Evolutionary conservation across 2,113 vertebrate genomes (phyloP), one percentile per base, ranked within the genome.

Genomic region (Phyllostomus discolor): DNA sequence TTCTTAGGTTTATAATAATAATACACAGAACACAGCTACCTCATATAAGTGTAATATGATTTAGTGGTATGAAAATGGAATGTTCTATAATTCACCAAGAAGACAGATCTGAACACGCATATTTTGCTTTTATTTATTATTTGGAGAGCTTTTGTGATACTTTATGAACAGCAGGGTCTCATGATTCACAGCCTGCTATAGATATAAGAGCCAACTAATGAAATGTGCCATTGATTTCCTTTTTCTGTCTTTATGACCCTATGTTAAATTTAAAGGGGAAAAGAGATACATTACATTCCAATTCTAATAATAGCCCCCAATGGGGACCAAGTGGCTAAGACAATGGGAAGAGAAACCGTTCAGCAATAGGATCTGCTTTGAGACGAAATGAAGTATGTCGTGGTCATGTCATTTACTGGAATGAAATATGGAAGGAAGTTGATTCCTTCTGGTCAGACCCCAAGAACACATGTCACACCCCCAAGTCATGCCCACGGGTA

Each of bases 181-280:
- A 3, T 91, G 80, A 93, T 88, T 84, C 95, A 89, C 22, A 33
- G 52, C 33, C n/a, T 87, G 50, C 72, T 72, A 4, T 62, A 57
- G 66, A 19, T 50, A 24, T 31, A n/a, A 86, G 73, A 88, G 80
- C 46, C 73, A 81, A 52, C 73, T 93, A 96, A 96, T 90, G 69
- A 98, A 96, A 96, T 88, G 70, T 96, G n/a, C 70, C 73, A 96
- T 91, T 88, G 88, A 89, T 95, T 97, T 97, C 79, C 57, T 82
- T 93, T 88, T 96, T 83, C 91, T 80, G 46, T 83, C 73, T 88
- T 89, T 91, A 81, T 80, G 85, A 94, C 93, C 84, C 59, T 96
- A 70, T 88, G 72, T 96, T 94, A 89, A 73, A 91, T 69, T 97
- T 96, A 94, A 96, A 97, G 64, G 64, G 50, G n/a, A 20, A 66